These are phyloP conservation scores for Parazoanthus swiftii DNA, from an alignment of 92 coral and sea anemone species.

Conservation along the genomic window DNA sequence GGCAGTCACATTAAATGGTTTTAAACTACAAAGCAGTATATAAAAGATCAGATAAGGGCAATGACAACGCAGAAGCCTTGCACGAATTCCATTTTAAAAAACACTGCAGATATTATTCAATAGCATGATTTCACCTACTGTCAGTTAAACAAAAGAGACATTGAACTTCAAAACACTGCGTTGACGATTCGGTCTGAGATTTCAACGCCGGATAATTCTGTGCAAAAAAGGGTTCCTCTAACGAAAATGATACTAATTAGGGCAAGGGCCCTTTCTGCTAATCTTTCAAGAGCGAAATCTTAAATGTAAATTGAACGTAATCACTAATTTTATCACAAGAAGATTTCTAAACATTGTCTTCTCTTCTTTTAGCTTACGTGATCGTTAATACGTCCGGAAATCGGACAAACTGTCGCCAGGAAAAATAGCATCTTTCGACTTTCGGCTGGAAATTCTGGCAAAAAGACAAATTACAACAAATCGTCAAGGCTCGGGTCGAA, in stretches of 20 bases:
- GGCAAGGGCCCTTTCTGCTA: background rate
- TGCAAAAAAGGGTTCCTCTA: background rate
- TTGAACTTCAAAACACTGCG: background rate
- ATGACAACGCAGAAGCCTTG: background rate
- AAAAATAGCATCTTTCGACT: background rate
- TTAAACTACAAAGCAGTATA: background rate
- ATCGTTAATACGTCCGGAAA: background rate
- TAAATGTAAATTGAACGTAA: slow-evolving; percentile 22
- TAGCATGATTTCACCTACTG: background rate
- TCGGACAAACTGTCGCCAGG: background rate
- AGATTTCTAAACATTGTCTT: background rate
- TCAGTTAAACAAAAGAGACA: slow-evolving; percentile 3
- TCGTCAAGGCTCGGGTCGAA: background rate
- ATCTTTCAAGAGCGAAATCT: slow-evolving; percentile 16
- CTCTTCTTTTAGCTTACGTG: background rate
- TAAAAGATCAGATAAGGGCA: background rate
- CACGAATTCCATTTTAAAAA: background rate
- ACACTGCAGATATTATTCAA: background rate
- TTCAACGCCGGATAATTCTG: background rate
- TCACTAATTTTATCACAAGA: slow-evolving; percentile 29
- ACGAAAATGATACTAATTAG: background rate
- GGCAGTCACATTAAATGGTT: background rate
- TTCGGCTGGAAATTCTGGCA: background rate
- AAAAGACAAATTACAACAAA: background rate
- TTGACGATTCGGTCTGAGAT: background rate